phyloP scores from a whole-genome alignment of 2,888 invertebrate species.

The Dynastes tityus region DNA sequence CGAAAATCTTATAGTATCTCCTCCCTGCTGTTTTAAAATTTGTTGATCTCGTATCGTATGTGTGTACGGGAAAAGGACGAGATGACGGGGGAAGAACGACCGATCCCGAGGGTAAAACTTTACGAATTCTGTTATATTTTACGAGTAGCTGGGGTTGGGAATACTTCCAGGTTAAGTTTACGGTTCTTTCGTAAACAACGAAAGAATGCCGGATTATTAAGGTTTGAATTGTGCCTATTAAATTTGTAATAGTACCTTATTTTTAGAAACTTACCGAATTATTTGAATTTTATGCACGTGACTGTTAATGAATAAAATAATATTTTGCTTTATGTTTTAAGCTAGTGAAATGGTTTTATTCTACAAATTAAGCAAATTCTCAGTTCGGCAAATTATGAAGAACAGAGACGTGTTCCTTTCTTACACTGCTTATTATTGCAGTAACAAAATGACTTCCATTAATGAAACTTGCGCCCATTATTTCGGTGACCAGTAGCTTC shows the following conservation, averaged over 20 bases:
- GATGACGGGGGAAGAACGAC: constrained; percentile 6
- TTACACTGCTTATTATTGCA: no score
- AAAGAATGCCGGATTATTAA: constrained; percentile 41
- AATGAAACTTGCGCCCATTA: no score
- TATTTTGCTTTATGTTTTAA: background rate
- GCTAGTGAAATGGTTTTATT: no score
- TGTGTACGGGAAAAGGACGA: constrained; percentile 14
- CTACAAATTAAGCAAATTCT: no score
- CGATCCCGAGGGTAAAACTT: constrained; percentile 38
- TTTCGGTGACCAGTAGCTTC: no score
- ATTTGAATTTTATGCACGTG: constrained; percentile 14
- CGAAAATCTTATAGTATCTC: constrained; percentile 35
- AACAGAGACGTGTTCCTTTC: no score
- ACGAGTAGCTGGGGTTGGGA: constrained; percentile 33
- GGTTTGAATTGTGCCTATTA: constrained; percentile 41
- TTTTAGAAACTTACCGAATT: constrained; percentile 12
- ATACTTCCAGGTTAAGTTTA: constrained; percentile 42
- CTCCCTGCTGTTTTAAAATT: constrained; percentile 39
- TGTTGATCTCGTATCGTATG: constrained; percentile 28
- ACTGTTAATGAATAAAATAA: constrained; percentile 1
- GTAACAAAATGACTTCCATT: no score
- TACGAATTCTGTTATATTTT: constrained; percentile 46
- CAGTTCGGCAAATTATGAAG: no score
- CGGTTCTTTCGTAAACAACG: constrained; percentile 25
- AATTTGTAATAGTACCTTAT: constrained; percentile 44